These are phyloP conservation scores for Electrophaes corylata DNA, from an alignment of 2,888 invertebrate species.

Conservation along the genomic window DNA sequence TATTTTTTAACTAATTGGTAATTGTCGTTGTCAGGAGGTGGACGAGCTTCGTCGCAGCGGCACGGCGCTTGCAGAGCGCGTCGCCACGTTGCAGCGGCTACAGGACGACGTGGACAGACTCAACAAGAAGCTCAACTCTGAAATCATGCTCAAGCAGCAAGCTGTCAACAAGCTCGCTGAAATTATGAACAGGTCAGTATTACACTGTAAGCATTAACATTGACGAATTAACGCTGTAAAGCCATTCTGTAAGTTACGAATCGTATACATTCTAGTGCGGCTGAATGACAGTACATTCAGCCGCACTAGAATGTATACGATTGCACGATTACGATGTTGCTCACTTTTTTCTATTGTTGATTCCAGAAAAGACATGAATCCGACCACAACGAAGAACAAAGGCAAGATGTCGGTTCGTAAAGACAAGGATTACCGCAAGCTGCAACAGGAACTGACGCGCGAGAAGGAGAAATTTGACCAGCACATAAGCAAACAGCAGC, in stretches of 20 bases:
- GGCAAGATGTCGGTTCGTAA: slow-evolving; percentile 93
- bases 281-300: no score
- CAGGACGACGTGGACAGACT: slow-evolving; percentile 93
- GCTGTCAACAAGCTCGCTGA: slow-evolving; percentile 99
- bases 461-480: slow-evolving; percentile 98
- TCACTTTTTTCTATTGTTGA: neutral
- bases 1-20: no score
- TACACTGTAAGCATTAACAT: no score
- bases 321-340: no score
- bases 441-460: slow-evolving; percentile 96
- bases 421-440: slow-evolving; percentile 96
- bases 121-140: slow-evolving; percentile 92
- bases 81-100: slow-evolving; percentile 86
- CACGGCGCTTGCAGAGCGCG: slow-evolving; percentile 91
- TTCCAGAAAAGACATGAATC: slow-evolving; percentile 84
- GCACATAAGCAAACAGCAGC: slow-evolving; percentile 92
- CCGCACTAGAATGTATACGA: no score
- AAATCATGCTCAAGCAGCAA: slow-evolving; percentile 94
- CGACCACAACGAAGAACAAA: slow-evolving; percentile 90
- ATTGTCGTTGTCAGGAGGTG: slow-evolving; percentile 86
- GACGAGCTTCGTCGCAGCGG: slow-evolving; percentile 92
- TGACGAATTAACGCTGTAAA: no score
- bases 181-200: slow-evolving; percentile 93
- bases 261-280: no score
- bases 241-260: no score